Evolutionary conservation across 2,113 vertebrate species (phyloP).

Genomic region (Chlorodrepanis virens): DNA sequence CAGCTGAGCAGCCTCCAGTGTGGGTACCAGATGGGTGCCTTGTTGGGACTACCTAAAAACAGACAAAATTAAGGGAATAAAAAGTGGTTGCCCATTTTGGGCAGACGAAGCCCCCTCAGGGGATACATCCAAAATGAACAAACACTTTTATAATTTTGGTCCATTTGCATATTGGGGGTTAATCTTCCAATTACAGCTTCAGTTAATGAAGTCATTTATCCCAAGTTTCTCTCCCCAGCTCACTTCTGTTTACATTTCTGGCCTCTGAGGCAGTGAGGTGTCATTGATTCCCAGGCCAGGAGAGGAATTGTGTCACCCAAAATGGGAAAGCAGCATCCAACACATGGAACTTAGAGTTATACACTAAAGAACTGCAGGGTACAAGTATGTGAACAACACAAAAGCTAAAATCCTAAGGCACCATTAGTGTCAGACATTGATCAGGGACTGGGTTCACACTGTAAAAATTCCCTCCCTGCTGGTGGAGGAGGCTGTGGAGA

Average conservation of each 20-base stretch:
- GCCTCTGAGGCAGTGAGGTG: background rate
- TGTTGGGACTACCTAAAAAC: background rate
- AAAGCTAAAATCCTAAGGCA: background rate
- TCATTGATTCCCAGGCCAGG: background rate
- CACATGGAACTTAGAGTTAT: background rate
- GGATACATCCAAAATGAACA: accelerated
- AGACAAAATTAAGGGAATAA: background rate
- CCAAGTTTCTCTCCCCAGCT: background rate
- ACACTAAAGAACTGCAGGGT: background rate
- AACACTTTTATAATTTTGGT: background rate
- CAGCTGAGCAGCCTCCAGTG: background rate
- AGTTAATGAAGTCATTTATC: background rate
- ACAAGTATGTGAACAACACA: background rate
- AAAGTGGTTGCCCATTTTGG: too few species aligned
- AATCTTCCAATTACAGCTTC: too few species aligned
- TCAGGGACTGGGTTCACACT: background rate
- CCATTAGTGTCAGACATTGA: background rate
- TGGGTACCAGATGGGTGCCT: background rate
- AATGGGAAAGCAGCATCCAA: background rate
- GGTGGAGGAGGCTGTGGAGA: background rate
- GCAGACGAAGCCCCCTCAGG: background rate
- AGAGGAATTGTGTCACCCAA: background rate
- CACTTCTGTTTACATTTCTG: background rate
- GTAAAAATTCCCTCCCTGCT: background rate
- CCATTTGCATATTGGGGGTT: background rate